Base-by-base conservation (phyloP, 2,113 vertebrate genomes). In the Notothenia coriiceps region DNA sequence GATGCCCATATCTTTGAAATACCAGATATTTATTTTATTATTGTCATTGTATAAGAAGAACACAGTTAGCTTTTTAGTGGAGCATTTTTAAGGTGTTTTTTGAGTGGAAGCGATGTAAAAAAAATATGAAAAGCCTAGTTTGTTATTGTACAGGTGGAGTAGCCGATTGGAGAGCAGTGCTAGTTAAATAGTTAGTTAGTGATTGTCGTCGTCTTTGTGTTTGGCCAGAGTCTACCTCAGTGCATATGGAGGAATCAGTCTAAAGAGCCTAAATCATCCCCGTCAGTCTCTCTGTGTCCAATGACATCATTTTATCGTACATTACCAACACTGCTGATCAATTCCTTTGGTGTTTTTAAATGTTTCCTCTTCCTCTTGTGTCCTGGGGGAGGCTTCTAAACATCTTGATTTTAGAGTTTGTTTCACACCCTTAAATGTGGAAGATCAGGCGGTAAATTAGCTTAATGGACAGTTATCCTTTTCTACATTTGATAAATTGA, bases 181-280 rank as follows among this genome's bases (percentile, higher is more conserved):
- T 80, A 62, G 61, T 64, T 63, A 29, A 29, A 29, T 29, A 46
- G 61, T 13, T 63, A 13, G 77, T 86, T 76, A 76, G 83, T 87
- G 86, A 83, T 66, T 91, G 82, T 77, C 79, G 73, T 93, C 77
- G 86, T 93, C 84, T 92, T 91, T 93, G 93, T 95, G 92, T 95
- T 93, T 93, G 95, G 95, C 95, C 96, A 93, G 95, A 95, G 96
- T 97, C 97, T 98, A 97, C 97, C 97, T 98, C 97, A 98, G 94
- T 92, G 93, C 92, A 86, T 90, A 89, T 86, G 90, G 91, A 95
- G 91, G 89, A 88, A 91, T 90, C 88, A 40, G 85, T 72, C 82
- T 66, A 81, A 84, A 67, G 80, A 90, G 78, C 82, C 88, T 83
- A 83, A 66, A 71, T 85, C 61, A 56, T 87, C 67, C 89, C 68